Evolutionary conservation across 1,140 invertebrate genomes (phyloP).

Genomic region (Drosophila orosa): DNA sequence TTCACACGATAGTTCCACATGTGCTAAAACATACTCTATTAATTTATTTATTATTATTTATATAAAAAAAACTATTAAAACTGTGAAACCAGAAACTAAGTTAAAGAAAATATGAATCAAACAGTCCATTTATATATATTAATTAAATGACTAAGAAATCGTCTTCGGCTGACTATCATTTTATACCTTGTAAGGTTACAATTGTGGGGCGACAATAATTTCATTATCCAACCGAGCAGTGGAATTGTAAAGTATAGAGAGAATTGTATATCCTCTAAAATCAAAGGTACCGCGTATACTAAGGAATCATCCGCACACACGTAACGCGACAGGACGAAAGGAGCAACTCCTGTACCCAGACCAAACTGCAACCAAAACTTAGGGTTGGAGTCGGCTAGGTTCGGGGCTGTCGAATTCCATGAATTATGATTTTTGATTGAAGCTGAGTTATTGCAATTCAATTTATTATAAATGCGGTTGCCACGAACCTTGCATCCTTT

Average conservation of each 20-base stretch:
- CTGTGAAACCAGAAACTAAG: no score
- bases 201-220: neutral
- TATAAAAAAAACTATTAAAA: no score
- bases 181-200: neutral
- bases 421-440: slow-evolving; percentile 84
- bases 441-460: slow-evolving; percentile 84
- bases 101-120: no score
- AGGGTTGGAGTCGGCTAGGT: slow-evolving; percentile 40
- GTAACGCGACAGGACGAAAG: slow-evolving; percentile 14
- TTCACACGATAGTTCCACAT: no score
- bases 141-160: no score
- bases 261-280: neutral
- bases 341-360: slow-evolving; percentile 5
- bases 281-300: neutral
- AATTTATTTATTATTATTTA: no score
- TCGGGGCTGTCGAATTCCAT: slow-evolving; percentile 73
- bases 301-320: slow-evolving; percentile 15
- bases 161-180: no score
- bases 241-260: neutral
- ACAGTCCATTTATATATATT: no score
- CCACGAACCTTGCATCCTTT: slow-evolving; percentile 50
- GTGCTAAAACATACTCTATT: no score
- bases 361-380: slow-evolving; percentile 22
- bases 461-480: slow-evolving; percentile 84
- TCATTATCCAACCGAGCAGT: no score